A percentile compares a stretch with the other conserved stretches of the same genome.
phyloP scores from a whole-genome alignment of 2,888 invertebrate genomes.

The Tetragnatha montana region DNA sequence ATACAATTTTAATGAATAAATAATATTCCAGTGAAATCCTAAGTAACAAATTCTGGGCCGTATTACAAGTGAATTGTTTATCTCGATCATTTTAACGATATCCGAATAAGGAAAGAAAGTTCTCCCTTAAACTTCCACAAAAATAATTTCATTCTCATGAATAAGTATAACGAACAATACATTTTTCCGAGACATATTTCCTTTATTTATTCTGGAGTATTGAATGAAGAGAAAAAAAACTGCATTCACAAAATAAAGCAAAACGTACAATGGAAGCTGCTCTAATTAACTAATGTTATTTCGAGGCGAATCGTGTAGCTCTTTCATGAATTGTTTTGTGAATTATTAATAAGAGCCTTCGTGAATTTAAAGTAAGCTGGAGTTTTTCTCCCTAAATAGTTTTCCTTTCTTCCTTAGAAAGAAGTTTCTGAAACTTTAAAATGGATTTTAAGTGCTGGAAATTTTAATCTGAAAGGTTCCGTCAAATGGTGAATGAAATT shows the following conservation, averaged over 20 bases:
- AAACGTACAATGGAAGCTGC: background rate
- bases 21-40: no score
- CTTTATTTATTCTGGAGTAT: background rate
- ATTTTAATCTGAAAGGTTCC: background rate
- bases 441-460: background rate
- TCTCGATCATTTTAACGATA: no score
- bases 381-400: background rate
- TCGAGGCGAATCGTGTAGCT: background rate
- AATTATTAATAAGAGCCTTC: background rate
- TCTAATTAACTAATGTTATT: background rate
- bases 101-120: no score
- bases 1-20: no score
- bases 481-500: background rate
- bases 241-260: background rate
- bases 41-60: no score
- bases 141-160: no score
- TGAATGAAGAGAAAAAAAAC: background rate
- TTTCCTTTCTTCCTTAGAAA: background rate
- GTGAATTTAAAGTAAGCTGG: background rate
- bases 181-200: no score
- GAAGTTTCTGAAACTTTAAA: background rate
- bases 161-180: no score
- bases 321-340: background rate
- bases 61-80: no score
- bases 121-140: no score